Evolutionary conservation across 2,797 vertebrate genomes (phyloP).

Genomic region (Podarcis siculus): DNA sequence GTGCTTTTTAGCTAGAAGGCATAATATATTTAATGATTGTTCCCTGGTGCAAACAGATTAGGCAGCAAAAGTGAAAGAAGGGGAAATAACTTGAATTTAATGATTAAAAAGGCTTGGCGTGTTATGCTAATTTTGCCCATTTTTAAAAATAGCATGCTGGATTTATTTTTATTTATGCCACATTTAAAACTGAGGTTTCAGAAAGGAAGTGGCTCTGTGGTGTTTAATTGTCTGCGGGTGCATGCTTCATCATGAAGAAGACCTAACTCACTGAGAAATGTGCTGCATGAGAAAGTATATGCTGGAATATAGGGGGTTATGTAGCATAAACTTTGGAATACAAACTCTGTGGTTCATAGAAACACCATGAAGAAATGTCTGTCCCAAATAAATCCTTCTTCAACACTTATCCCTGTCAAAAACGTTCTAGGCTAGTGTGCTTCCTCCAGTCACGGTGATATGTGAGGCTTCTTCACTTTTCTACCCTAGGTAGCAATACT

Average conservation of each 20-base stretch:
- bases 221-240: slow-evolving; percentile 32
- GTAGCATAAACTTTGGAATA: background rate
- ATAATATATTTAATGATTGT: background rate
- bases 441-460: background rate
- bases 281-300: background rate
- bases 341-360: background rate
- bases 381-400: background rate
- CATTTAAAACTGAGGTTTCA: slow-evolving; percentile 20
- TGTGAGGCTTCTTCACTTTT: background rate
- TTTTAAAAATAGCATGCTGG: background rate
- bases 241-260: slow-evolving; percentile 15
- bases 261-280: background rate
- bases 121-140: background rate
- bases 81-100: background rate
- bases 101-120: background rate
- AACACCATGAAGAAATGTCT: background rate
- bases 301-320: background rate
- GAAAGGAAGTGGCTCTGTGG: background rate
- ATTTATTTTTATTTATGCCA: slow-evolving; percentile 22
- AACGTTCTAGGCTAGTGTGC: background rate
- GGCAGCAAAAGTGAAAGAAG: slow-evolving; percentile 8
- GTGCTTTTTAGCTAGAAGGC: background rate
- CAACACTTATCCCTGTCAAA: background rate
- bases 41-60: background rate
- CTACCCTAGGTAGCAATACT: background rate